A percentile compares a stretch with the other conserved stretches of the same genome.
phyloP scores from a whole-genome alignment of 2,888 invertebrate species.

The Lysandra bellargus region DNA sequence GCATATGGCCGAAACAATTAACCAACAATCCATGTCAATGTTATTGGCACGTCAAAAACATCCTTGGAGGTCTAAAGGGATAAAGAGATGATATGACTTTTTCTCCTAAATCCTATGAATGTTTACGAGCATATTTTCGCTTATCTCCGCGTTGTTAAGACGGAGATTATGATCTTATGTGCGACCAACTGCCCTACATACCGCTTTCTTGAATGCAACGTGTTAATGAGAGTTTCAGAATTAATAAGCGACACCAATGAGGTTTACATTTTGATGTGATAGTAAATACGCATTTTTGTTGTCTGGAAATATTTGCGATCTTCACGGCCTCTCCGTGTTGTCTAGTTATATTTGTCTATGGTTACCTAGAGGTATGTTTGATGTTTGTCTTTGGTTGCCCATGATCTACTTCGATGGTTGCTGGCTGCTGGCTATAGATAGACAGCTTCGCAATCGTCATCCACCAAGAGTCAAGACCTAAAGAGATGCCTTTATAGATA shows the following conservation, averaged over 20 bases:
- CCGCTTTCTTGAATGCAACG: neutral
- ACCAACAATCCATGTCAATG: no score
- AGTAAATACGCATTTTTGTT: no score
- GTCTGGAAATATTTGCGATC: no score
- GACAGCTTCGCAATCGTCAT: neutral
- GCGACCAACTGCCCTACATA: slow-evolving; percentile 23
- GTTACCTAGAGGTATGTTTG: neutral
- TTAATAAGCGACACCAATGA: neutral
- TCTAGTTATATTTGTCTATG: neutral
- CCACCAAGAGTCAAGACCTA: neutral
- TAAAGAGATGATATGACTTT: neutral
- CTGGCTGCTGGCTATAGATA: neutral
- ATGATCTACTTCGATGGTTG: neutral
- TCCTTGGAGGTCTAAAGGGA: neutral
- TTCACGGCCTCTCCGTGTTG: no score
- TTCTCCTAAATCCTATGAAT: neutral
- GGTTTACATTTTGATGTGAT: neutral
- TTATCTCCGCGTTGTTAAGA: slow-evolving; percentile 13
- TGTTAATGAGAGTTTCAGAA: neutral
- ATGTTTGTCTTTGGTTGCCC: no score
- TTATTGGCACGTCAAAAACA: neutral
- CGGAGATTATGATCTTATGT: neutral
- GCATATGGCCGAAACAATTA: no score
- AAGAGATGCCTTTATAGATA: neutral
- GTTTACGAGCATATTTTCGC: neutral